Conservation (phyloP, 2,113 vertebrate species). For the Rhineura floridana region DNA sequence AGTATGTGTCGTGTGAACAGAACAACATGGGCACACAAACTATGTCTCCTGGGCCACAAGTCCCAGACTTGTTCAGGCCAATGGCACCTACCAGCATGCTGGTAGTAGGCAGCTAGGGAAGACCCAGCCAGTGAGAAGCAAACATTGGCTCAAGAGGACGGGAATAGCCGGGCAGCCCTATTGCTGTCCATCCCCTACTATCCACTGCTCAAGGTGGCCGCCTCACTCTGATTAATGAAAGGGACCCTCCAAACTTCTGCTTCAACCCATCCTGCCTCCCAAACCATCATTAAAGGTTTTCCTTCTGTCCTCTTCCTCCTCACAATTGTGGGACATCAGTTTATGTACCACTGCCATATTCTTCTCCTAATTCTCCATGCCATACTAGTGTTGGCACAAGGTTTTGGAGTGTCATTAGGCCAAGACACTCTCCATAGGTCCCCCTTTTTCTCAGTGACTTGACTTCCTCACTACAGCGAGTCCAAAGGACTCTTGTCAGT, state of each 20-base stretch:
- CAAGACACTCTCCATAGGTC: no score
- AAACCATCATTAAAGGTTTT: background rate
- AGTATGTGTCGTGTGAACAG: background rate
- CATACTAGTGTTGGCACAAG: background rate
- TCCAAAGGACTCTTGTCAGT: no score
- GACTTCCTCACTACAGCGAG: background rate
- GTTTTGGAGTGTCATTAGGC: no score
- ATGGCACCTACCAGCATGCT: background rate
- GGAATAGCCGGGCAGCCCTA: background rate
- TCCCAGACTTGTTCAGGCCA: background rate
- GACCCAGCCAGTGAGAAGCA: background rate
- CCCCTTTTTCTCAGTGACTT: no score
- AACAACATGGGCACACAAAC: background rate
- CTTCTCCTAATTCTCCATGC: background rate
- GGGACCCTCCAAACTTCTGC: background rate
- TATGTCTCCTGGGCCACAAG: background rate
- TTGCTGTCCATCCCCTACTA: background rate
- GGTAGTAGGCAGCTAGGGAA: background rate
- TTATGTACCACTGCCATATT: background rate
- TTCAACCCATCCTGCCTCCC: background rate
- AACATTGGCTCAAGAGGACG: background rate
- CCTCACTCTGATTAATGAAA: background rate
- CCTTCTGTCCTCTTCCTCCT: background rate
- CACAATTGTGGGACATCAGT: background rate
- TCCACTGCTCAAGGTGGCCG: background rate